phyloP scores from a whole-genome alignment of 1,140 invertebrate species.

The Catajapyx aquilonaris region DNA sequence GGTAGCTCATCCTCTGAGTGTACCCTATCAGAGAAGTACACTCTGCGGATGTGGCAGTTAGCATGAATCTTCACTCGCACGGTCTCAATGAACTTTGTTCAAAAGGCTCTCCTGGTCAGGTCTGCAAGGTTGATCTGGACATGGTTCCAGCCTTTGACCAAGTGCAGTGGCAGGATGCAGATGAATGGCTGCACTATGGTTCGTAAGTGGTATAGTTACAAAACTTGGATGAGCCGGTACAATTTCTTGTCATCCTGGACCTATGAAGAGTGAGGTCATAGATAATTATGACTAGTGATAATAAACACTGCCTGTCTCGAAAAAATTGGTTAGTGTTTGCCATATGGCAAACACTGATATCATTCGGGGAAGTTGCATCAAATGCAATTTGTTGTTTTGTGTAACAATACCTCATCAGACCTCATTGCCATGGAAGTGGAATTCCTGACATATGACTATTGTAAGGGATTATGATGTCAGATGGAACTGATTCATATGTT shows the following conservation, averaged over 20 bases:
- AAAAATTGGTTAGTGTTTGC: too few relatives aligned
- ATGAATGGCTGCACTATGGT: conserved; percentile 44
- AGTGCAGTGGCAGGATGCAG: conserved; percentile 42
- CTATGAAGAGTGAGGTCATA: too few relatives aligned
- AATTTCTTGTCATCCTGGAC: conserved; percentile 40
- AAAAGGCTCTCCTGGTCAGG: conserved; percentile 39
- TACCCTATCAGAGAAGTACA: conserved; percentile 39
- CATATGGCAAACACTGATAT: too few relatives aligned
- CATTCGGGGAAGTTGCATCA: too few relatives aligned
- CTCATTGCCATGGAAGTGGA: too few relatives aligned
- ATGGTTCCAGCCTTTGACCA: conserved; percentile 44
- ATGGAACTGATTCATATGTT: too few relatives aligned
- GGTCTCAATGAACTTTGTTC: conserved; percentile 44
- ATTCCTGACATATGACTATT: too few relatives aligned
- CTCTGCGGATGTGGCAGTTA: conserved; percentile 35
- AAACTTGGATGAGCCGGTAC: conserved; percentile 35
- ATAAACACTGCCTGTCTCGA: too few relatives aligned
- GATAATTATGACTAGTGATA: too few relatives aligned
- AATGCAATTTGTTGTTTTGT: too few relatives aligned
- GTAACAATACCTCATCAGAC: too few relatives aligned
- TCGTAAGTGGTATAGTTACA: conserved; percentile 40
- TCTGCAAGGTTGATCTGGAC: conserved; percentile 43
- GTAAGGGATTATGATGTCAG: too few relatives aligned
- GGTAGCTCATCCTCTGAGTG: conserved; percentile 43
- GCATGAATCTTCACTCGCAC: conserved; percentile 38